Base-by-base conservation (phyloP, 2,888 invertebrate species). In the Brachyopa scutellaris region DNA sequence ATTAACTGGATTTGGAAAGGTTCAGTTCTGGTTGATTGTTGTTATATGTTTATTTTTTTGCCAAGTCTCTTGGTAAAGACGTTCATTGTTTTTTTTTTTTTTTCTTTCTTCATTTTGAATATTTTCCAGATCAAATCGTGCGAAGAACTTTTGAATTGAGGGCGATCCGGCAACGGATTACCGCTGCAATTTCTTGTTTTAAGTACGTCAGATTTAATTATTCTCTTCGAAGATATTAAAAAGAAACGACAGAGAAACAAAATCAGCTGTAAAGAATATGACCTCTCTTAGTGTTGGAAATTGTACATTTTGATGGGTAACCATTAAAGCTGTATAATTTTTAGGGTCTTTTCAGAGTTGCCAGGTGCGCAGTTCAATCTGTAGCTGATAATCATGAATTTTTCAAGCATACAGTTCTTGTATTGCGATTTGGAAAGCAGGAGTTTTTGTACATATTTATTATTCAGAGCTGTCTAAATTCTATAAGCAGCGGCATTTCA, bases 171-270 rank as follows among this genome's bases (percentile, higher is more conserved):
- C 9, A 19, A 11, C 26, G n/a, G 9, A 19, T 67, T 45, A 55
- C 67, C 42, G 19, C 42, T 45, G 67, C 55, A 53, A 59, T 49
- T 57, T 31, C 3, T 11, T n/a, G n/a, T n/a, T 45, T 42, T 55
- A 9, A 57, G 42, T 42, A 49, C 59, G 59, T 38, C 51, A 53
- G 29, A 62, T 62, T 72, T 62, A 72, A 72, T 72, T 62, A 62
- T 72, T 62, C n/a, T n/a, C n/a, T n/a, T 38, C n/a, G 15, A 17
- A 9, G 51, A 51, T 31, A 15, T 17, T 26, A 19, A 36, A 13
- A 11, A 15, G 23, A 36, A 57, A 45, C 38, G 49, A 21, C 6
- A 26, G 7, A 42, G 59, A 31, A 42, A 59, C 17, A 21, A 23
- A 11, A 21, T 45, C 11, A 1, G 21, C 9, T 11, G 13, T 40